Evolutionary conservation across 1,140 invertebrate genomes (phyloP), one percentile per base, ranked within the genome.

Genomic region (Anastrepha ludens): DNA sequence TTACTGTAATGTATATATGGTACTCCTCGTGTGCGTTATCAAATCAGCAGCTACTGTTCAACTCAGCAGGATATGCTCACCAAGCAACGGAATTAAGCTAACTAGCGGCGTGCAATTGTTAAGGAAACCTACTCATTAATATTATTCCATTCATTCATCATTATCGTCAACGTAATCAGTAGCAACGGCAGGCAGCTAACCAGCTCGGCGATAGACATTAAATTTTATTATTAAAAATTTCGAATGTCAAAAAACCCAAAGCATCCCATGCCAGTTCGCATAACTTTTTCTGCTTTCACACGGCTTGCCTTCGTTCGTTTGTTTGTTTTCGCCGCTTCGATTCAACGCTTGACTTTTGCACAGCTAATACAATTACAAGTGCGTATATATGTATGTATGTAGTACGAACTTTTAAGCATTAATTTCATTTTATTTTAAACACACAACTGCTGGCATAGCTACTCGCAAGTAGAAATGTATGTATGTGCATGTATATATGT

Each of bases 91-190:
- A 15, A n/a, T 4, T 62, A n/a, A n/a, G 60, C 60, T 62, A 67
- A 39, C n/a, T 39, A 11, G 41, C n/a, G 17, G 13, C 74, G 17
- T 55, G 8, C 15, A 78, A 78, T 78, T 55, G 47, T 81, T 81
- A 81, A 41, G 47, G 47, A 81, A 55, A 81, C 17, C 17, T 20
- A 55, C 74, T 81, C 74, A 55, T 81, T 81, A 81, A 81, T 81
- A 81, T 81, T 58, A 81, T 81, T 81, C n/a, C 47, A 81, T 81
- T 81, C 74, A 81, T 81, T 81, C 74, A 81, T 81, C 74, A 81
- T 81, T 81, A 81, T 81, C 74, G 29, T 50, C 47, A 81, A 55
- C 44, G 74, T 17, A 58, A 81, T 81, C 74, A 55, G 44, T 47
- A 55, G 44, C 47, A 81, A 55, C 47, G 20, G n/a, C 17, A 74